Evolutionary conservation across 2,797 vertebrate species (phyloP), one percentile per base, ranked within the genome.

Genomic region (Podargus strigoides): DNA sequence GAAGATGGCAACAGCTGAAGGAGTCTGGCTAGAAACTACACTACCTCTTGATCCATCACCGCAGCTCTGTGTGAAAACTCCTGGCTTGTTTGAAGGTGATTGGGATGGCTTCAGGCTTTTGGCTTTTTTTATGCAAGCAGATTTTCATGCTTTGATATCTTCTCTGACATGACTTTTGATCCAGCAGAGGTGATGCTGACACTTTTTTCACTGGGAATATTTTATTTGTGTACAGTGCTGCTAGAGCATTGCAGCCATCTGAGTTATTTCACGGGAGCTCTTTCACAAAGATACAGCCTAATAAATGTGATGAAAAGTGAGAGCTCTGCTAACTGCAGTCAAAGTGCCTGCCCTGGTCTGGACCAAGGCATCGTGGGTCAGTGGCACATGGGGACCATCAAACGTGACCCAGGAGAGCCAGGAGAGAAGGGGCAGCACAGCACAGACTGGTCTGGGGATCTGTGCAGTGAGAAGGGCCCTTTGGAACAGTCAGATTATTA

Each of bases 71-170:
- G 68, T 78, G 89, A 4, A 53, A 8, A 39, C 64, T 96, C 93
- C 47, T 0, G 0, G 30, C 75, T 80, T 5, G 32, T 95, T 93
- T 95, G 94, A 94, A 96, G 89, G 85, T 74, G 60, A 44, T 34
- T 86, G 67, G 89, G 85, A 91, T 92, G 89, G 95, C 94, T 96
- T 92, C 93, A 67, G 94, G 95, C 91, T 94, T 85, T 86, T 94
- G 87, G 67, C 89, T 95, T 90, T 90, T 90, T 89, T 96, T 96
- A 89, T 94, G 87, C 79, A 87, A 92, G 94, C 47, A 87, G 87
- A 89, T 95, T 95, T 95, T 95, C 58, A 62, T 50, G 79, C 94
- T 96, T 94, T 96, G 85, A 94, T 96, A 95, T 95, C 60, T 41
- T 74, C 46, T 77, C 85, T 94, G 93, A 96, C 91, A 83, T 24